Base-by-base conservation (phyloP, 2,113 vertebrate species). In the Probosciger aterrimus region DNA sequence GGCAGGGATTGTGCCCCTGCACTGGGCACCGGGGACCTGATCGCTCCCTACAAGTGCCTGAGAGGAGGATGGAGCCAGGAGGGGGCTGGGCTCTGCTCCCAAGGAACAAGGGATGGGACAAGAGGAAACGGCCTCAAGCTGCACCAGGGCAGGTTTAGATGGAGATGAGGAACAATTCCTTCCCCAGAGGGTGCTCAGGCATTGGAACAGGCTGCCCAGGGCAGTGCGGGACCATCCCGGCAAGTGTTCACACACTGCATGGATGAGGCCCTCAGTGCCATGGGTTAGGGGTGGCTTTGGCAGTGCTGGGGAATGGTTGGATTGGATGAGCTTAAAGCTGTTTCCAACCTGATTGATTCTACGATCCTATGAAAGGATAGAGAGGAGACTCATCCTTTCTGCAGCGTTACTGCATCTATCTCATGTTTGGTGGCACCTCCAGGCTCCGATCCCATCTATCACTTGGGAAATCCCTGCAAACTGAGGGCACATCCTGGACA, bases 331-430 rank as follows among this genome's bases (percentile, higher is more conserved):
- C 55, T 57, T 22, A 57, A 33, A 14, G 55, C 19, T 9, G 19
- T 57, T 57, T n/a, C 55, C 31, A 57, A 13, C 31, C 8, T 6
- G 31, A 12, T 4, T n/a, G 55, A 57, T 57, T 57, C 55, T 14
- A 22, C 22, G 55, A 33, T 59, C 19, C 33, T 59, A 59, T 14
- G 20, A 59, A 59, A 59, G 55, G 8, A 33, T 14, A 57, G 55
- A 59, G 20, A 14, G 55, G 9, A n/a, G 20, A n/a, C n/a, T n/a
- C 1, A 1, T n/a, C 20, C 33, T n/a, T n/a, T 20, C 33, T n/a
- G 33, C 55, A n/a, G 55, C 5, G 2, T 20, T 57, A 33, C 55
- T 22, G 19, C 19, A 4, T n/a, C 33, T 4, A 22, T 23, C 55
- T 22, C 19, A n/a, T n/a, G 33, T 33, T 57, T 8, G 14, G 33